Conservation (phyloP, 2,888 invertebrate species). For the Halictus quadricinctus region DNA sequence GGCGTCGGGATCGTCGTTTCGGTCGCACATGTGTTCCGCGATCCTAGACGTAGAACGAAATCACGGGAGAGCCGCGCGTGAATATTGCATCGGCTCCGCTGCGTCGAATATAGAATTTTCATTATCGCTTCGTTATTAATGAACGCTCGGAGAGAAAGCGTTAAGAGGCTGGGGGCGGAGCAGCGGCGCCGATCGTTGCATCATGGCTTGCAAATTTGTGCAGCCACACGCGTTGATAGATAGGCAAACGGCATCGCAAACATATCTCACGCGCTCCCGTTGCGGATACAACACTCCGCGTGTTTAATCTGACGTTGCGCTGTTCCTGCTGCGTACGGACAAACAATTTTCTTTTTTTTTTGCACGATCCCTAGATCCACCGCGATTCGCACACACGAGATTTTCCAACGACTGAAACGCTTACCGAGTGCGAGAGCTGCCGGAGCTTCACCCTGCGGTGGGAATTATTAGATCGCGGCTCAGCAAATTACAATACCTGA, state of each 20-base stretch:
- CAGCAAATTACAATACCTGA: background rate
- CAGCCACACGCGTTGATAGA: conserved; percentile 17
- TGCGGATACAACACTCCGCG: conserved; percentile 11
- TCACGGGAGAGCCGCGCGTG: conserved; percentile 8
- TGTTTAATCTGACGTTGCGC: conserved; percentile 15
- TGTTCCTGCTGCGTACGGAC: background rate
- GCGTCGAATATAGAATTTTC: conserved; percentile 63
- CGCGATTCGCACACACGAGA: background rate
- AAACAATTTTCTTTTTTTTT: background rate
- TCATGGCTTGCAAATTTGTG: conserved; percentile 26
- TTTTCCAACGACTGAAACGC: background rate
- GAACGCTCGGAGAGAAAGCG: conserved; percentile 42
- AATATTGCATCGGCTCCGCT: conserved; percentile 41
- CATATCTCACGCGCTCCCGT: conserved; percentile 9
- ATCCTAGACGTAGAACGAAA: background rate
- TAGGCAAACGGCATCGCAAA: conserved; percentile 29
- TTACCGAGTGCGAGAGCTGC: background rate
- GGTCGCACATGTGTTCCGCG: background rate
- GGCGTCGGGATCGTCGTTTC: background rate
- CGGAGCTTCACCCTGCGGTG: background rate
- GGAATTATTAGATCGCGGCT: background rate
- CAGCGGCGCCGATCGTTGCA: conserved; percentile 10
- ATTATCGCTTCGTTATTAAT: conserved; percentile 69
- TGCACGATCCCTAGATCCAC: background rate
- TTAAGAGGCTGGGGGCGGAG: conserved; percentile 6